Conservation (phyloP, 2,888 invertebrate species). For the Oscheius sp. region DNA sequence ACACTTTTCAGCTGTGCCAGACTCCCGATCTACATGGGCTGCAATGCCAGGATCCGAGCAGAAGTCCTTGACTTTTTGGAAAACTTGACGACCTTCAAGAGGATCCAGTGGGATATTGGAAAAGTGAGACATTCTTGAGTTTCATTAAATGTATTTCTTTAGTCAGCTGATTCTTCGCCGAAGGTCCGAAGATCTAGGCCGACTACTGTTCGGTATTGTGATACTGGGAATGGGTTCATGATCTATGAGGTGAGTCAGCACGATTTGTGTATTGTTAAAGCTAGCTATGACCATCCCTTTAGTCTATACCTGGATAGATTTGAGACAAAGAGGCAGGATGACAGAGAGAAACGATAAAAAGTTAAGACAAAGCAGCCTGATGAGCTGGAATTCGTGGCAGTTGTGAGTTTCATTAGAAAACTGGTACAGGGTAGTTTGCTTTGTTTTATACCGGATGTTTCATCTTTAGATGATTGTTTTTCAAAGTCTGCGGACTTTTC, state of each 20-base stretch:
- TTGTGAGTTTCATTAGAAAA: too few relatives aligned
- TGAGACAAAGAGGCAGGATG: too few relatives aligned
- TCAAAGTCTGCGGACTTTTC: too few relatives aligned
- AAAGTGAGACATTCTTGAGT: neutral
- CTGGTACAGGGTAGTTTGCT: too few relatives aligned
- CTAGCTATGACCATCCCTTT: too few relatives aligned
- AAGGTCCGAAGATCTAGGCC: constrained; percentile 47
- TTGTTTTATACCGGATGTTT: too few relatives aligned
- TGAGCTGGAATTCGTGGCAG: too few relatives aligned
- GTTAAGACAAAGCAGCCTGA: too few relatives aligned
- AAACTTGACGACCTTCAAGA: constrained; percentile 38
- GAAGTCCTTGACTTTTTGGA: constrained; percentile 51
- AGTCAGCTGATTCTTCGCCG: constrained; percentile 13
- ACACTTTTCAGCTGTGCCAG: constrained; percentile 52
- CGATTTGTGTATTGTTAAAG: neutral
- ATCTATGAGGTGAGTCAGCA: constrained; percentile 54
- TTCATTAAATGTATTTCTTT: neutral
- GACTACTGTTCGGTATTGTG: constrained; percentile 60
- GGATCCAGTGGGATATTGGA: constrained; percentile 11
- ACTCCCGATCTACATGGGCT: constrained; percentile 68
- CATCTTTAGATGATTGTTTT: too few relatives aligned
- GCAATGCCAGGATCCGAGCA: constrained; percentile 61
- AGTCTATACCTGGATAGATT: too few relatives aligned
- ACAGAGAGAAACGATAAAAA: too few relatives aligned
- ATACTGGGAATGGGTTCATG: constrained; percentile 60